These are phyloP conservation scores for Caenorhabditis inopinata DNA, from an alignment of 1,140 invertebrate species.

Conservation along the genomic window DNA sequence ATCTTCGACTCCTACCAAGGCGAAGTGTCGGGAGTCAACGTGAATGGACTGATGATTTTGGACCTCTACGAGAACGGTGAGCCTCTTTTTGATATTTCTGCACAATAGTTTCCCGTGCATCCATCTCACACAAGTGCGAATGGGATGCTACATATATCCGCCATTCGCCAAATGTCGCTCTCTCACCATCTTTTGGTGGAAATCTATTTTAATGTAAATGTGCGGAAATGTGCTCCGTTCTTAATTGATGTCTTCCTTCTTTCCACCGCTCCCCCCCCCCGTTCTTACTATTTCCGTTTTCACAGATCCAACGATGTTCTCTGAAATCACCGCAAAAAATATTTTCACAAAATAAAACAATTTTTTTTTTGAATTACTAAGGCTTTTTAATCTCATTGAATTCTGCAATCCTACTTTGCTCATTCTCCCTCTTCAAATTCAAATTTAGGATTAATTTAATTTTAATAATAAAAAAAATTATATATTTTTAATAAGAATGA, in stretches of 20 bases:
- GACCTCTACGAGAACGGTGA: constrained; percentile 58
- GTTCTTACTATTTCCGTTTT: not conserved
- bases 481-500: too few species aligned
- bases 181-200: not conserved
- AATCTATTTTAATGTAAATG: not conserved
- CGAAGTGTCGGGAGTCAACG: constrained; percentile 59
- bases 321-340: too few species aligned
- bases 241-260: constrained; percentile 5
- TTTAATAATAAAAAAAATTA: too few species aligned
- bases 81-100: constrained; percentile 4
- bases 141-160: constrained; percentile 31
- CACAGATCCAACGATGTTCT: not conserved
- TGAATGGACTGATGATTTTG: constrained; percentile 57
- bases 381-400: too few species aligned
- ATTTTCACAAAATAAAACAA: too few species aligned
- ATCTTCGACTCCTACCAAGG: constrained; percentile 59
- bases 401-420: too few species aligned
- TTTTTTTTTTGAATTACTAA: too few species aligned
- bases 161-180: not conserved
- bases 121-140: not conserved
- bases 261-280: not conserved
- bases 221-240: not conserved
- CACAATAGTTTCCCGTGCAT: not conserved
- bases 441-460: too few species aligned
- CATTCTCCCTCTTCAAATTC: too few species aligned